Conservation (phyloP, 2,113 vertebrate genomes). For the Passer montanus region DNA sequence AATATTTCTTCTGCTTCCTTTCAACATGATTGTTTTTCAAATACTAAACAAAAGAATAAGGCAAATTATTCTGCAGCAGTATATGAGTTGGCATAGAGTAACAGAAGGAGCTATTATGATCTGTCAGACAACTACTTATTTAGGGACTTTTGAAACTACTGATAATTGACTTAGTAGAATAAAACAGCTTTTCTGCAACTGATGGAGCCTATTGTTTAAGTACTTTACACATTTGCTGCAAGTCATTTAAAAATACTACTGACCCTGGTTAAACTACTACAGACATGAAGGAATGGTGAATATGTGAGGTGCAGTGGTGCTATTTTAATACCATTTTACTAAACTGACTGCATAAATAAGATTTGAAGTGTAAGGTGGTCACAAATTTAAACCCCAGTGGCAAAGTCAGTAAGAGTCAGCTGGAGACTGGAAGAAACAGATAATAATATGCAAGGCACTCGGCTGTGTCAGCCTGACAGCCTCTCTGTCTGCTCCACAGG, state of each 20-base stretch:
- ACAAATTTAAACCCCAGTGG: constrained; percentile 11
- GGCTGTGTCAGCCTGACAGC: constrained; percentile 61
- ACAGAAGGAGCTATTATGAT: constrained; percentile 60
- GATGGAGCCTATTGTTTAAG: constrained; percentile 54
- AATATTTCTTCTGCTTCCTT: constrained; percentile 52
- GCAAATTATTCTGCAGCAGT: constrained; percentile 55
- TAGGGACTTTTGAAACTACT: constrained; percentile 58
- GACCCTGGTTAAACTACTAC: neutral
- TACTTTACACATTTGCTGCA: constrained; percentile 11
- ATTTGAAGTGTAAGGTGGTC: neutral
- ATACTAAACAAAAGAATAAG: constrained; percentile 50
- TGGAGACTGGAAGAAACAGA: constrained; percentile 31
- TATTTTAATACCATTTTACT: neutral
- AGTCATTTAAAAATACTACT: constrained; percentile 17
- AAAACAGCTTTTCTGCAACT: constrained; percentile 55
- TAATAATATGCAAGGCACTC: constrained; percentile 55
- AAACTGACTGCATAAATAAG: neutral
- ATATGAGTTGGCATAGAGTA: constrained; percentile 41
- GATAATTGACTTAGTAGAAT: constrained; percentile 61
- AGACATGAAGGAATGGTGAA: neutral
- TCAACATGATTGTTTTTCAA: constrained; percentile 50
- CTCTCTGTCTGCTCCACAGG: constrained; percentile 61
- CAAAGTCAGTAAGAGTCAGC: constrained; percentile 27
- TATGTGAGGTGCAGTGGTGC: neutral
- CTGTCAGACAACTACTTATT: constrained; percentile 64